Conservation (phyloP, 2,888 invertebrate genomes). For the Hylaea fasciaria region DNA sequence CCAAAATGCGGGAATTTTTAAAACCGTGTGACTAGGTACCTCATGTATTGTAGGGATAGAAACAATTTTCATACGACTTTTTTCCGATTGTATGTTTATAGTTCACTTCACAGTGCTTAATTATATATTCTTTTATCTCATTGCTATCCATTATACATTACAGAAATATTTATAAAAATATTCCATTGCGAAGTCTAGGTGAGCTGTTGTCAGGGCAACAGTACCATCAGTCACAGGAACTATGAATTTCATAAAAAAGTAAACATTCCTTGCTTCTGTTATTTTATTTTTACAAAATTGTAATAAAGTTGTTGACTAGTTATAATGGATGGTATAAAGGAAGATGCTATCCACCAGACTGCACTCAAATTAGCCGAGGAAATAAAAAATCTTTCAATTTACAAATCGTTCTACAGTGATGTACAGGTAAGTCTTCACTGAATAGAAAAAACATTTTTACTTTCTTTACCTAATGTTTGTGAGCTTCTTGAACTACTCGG, state of each 20-base stretch:
- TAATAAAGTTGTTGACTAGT: conserved; percentile 51
- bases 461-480: neutral
- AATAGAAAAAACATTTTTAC: neutral
- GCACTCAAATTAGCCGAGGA: conserved; percentile 92
- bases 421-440: conserved; percentile 86
- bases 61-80: no score
- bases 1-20: conserved; percentile 12
- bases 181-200: neutral
- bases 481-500: neutral
- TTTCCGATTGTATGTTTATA: no score
- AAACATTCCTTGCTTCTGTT: conserved; percentile 65
- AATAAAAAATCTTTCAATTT: conserved; percentile 90
- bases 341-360: conserved; percentile 89
- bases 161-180: no score
- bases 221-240: conserved; percentile 54
- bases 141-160: no score
- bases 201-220: conserved; percentile 47
- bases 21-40: conserved; percentile 4
- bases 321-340: conserved; percentile 82
- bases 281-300: conserved; percentile 68
- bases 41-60: no score
- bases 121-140: no score
- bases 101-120: no score
- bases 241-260: conserved; percentile 70
- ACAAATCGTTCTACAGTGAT: conserved; percentile 90